Evolutionary conservation across 2,888 invertebrate species (phyloP).

Genomic region (Pomacea canaliculata): DNA sequence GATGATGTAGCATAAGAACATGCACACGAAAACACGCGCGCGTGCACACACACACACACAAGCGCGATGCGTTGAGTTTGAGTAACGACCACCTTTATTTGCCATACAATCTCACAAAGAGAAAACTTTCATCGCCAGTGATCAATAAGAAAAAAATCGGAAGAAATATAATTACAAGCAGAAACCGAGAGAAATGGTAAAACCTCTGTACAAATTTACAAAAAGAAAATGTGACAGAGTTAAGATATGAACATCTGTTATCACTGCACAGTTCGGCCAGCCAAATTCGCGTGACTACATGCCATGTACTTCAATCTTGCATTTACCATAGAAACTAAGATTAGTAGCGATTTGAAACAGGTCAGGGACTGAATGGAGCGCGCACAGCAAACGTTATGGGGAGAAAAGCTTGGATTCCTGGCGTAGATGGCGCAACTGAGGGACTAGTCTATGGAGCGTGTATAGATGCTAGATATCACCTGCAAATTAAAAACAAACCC

Average conservation of each 20-base stretch:
- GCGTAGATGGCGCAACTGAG: not conserved
- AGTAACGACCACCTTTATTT: slow-evolving; percentile 14
- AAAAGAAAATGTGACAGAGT: not conserved
- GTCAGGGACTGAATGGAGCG: slow-evolving; percentile 11
- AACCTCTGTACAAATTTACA: slow-evolving; percentile 6
- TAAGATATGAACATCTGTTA: not conserved
- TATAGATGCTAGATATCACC: slow-evolving; percentile 37
- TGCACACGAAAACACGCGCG: not conserved
- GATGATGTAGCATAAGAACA: too few species aligned
- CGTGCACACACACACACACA: slow-evolving; percentile 9
- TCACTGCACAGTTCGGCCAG: too few species aligned
- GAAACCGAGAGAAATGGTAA: not conserved
- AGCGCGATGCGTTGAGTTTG: slow-evolving; percentile 30
- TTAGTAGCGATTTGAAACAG: slow-evolving; percentile 10
- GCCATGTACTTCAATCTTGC: not conserved
- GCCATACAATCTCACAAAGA: not conserved
- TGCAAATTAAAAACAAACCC: slow-evolving; percentile 22
- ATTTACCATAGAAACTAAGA: not conserved
- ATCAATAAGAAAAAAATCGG: not conserved
- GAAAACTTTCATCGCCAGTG: not conserved
- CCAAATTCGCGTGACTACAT: too few species aligned
- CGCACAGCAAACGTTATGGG: slow-evolving; percentile 13
- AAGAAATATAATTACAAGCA: not conserved
- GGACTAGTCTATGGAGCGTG: slow-evolving; percentile 31
- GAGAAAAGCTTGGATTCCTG: slow-evolving; percentile 6